phyloP scores from a whole-genome alignment of 2,797 vertebrate genomes.

The Argya squamiceps region DNA sequence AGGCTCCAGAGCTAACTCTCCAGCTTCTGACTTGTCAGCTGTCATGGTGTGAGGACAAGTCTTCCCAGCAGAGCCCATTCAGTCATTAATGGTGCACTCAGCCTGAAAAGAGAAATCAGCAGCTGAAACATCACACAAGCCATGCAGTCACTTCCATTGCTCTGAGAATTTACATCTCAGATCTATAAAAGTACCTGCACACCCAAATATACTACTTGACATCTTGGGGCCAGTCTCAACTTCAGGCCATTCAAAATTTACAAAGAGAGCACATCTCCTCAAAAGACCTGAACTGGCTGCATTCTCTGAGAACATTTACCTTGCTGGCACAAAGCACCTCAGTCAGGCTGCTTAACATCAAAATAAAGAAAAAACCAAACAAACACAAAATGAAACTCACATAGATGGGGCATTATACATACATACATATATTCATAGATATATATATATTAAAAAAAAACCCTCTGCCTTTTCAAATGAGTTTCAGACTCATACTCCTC shows the following conservation, averaged over 20 bases:
- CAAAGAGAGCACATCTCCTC: background rate
- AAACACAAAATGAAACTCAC: background rate
- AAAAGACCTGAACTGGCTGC: background rate
- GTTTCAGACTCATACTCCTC: background rate
- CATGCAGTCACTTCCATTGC: background rate
- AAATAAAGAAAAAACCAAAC: background rate
- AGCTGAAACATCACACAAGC: background rate
- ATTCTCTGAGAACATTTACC: background rate
- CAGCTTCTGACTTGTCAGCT: conserved; percentile 51
- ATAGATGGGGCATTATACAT: background rate
- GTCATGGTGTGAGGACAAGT: conserved; percentile 67
- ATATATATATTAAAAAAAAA: too few relatives aligned
- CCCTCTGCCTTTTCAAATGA: background rate
- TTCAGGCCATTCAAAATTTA: background rate
- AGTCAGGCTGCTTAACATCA: background rate
- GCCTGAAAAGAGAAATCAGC: conserved; percentile 72
- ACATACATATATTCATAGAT: too few relatives aligned
- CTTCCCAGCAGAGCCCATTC: conserved; percentile 69
- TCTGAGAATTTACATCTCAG: background rate
- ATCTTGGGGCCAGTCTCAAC: background rate
- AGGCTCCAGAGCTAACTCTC: conserved; percentile 71
- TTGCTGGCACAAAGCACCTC: background rate
- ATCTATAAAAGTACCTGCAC: background rate
- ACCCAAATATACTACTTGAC: background rate
- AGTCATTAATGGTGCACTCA: conserved; percentile 63